phyloP scores from a whole-genome alignment of 2,797 vertebrate genomes.

The Paratrypauchen microcephalus region DNA sequence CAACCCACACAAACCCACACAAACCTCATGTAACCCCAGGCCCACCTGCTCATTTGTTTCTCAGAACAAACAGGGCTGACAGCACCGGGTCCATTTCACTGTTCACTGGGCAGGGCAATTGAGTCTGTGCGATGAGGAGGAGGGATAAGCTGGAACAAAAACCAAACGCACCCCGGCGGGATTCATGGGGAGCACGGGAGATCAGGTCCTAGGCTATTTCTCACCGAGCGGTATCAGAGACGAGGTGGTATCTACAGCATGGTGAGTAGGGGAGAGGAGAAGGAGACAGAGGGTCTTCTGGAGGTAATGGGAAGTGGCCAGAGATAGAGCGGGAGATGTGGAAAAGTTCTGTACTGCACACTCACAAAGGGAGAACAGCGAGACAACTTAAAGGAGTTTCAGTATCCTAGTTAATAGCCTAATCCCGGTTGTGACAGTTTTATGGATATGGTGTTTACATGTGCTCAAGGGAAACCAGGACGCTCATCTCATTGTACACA shows the following conservation, averaged over 20 bases:
- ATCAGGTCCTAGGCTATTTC: slow-evolving; percentile 72
- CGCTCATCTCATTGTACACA: too few relatives aligned
- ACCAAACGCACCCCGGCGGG: slow-evolving; percentile 64
- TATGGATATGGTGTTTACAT: too few relatives aligned
- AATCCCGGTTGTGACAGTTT: too few relatives aligned
- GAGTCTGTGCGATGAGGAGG: slow-evolving; percentile 75
- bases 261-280: slow-evolving; percentile 3
- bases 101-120: slow-evolving; percentile 77
- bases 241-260: slow-evolving; percentile 50
- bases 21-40: slow-evolving; percentile 6
- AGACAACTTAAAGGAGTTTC: neutral
- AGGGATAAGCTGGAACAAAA: slow-evolving; percentile 77
- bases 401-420: too few relatives aligned
- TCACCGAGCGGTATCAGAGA: slow-evolving; percentile 65
- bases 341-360: slow-evolving; percentile 15
- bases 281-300: slow-evolving; percentile 4
- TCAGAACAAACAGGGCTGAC: slow-evolving; percentile 76
- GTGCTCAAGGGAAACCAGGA: too few relatives aligned
- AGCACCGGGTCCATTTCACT: slow-evolving; percentile 77
- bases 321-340: slow-evolving; percentile 25
- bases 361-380: neutral
- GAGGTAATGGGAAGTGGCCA: slow-evolving; percentile 49
- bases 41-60: slow-evolving; percentile 78
- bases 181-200: slow-evolving; percentile 63
- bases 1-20: slow-evolving; percentile 41